Conservation (phyloP, 1,140 invertebrate species). For the Venustaconcha ellipsiformis region DNA sequence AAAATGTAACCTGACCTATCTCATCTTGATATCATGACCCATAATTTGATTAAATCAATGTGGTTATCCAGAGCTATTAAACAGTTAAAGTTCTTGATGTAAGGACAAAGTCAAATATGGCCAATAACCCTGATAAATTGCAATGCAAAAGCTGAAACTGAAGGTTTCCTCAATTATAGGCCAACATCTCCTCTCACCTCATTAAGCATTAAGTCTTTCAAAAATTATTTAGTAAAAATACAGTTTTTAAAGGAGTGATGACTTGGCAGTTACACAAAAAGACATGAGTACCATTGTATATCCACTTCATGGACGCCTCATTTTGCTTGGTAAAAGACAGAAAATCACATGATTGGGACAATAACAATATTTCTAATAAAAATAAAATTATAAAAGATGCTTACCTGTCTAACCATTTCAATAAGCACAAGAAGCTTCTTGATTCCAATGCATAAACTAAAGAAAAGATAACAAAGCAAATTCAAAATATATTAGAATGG, state of each 20-base stretch:
- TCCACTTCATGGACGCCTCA: background rate
- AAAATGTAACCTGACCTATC: too few species aligned
- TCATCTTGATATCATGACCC: too few species aligned
- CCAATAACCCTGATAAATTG: too few species aligned
- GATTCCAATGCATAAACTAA: slow-evolving; percentile 92
- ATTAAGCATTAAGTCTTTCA: background rate
- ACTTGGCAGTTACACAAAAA: background rate
- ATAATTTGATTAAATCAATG: too few species aligned
- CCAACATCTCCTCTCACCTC: too few species aligned
- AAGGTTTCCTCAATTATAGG: too few species aligned
- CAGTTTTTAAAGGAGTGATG: background rate
- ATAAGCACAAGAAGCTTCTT: slow-evolving; percentile 92
- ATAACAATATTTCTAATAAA: background rate
- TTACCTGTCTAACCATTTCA: too few species aligned
- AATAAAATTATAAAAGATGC: too few species aligned
- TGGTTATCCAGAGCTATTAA: too few species aligned
- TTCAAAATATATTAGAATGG: background rate
- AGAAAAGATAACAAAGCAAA: slow-evolving; percentile 63
- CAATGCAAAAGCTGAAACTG: too few species aligned
- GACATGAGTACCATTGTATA: background rate
- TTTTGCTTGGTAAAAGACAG: background rate
- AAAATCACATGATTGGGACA: background rate
- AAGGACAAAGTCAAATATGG: too few species aligned
- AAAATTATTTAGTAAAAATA: background rate
- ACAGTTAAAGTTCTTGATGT: too few species aligned